Evolutionary conservation across 2,113 vertebrate genomes (phyloP).

Genomic region (Lepus europaeus): DNA sequence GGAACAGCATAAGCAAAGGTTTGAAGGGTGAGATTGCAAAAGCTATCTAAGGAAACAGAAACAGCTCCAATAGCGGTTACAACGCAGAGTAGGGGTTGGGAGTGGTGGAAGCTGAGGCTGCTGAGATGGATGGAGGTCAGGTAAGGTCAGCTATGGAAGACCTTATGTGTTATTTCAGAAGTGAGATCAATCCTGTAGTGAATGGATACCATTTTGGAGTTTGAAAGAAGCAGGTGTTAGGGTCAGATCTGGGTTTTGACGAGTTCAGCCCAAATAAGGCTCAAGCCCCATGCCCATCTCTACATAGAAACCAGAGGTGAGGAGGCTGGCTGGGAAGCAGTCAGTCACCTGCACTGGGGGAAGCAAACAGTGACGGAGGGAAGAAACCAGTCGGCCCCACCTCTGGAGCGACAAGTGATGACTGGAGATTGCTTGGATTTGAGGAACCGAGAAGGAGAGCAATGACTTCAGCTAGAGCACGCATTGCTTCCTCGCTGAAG

Average conservation of each 20-base stretch:
- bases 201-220: background rate
- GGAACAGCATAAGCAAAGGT: background rate
- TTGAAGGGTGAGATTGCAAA: background rate
- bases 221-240: background rate
- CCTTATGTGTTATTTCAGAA: background rate
- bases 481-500: background rate
- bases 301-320: too few relatives aligned
- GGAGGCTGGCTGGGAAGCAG: too few relatives aligned
- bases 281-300: background rate
- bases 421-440: background rate
- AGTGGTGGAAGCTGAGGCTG: background rate
- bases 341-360: background rate
- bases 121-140: background rate
- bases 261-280: background rate
- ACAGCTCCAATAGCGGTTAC: background rate
- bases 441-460: background rate
- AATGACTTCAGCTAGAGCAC: background rate
- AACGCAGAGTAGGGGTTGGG: background rate
- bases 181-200: background rate
- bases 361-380: background rate
- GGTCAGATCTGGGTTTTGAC: conserved; percentile 1
- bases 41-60: background rate
- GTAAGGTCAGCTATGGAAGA: background rate
- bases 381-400: background rate
- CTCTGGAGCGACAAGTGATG: background rate